These are phyloP conservation scores for Sitophilus oryzae DNA, from an alignment of 1,140 invertebrate species.

Conservation along the genomic window DNA sequence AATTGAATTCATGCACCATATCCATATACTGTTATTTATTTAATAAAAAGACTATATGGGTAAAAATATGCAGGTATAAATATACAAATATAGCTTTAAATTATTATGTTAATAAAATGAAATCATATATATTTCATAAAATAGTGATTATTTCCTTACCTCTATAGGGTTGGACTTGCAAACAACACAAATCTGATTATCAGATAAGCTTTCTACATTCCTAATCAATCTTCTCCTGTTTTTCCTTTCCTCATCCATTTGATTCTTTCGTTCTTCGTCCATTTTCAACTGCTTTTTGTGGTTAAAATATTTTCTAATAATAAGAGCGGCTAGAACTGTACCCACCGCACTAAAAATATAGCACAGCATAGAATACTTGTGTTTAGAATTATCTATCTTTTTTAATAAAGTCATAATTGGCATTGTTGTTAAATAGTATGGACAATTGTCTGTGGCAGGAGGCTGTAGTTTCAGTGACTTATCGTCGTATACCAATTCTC, in stretches of 20 bases:
- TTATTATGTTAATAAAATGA: no score
- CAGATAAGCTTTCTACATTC: conserved; percentile 52
- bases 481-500: conserved; percentile 56
- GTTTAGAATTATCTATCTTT: conserved; percentile 61
- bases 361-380: conserved; percentile 57
- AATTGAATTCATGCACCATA: no score
- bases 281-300: conserved; percentile 50
- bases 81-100: no score
- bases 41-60: no score
- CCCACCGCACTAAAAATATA: conserved; percentile 63
- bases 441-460: conserved; percentile 58
- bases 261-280: conserved; percentile 52
- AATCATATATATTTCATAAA: no score
- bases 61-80: no score
- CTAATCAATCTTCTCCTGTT: conserved; percentile 57
- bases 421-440: conserved; percentile 64
- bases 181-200: conserved; percentile 69
- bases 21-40: no score
- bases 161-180: conserved; percentile 70
- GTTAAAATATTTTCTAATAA: conserved; percentile 58
- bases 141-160: conserved; percentile 46
- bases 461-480: conserved; percentile 59
- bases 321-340: conserved; percentile 55
- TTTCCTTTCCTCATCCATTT: conserved; percentile 56
- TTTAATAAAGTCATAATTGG: conserved; percentile 44